Percentiles rank a stretch among this genome's conserved stretches.
Evolutionary conservation across 37 sponge, comb jelly and placozoan species (phyloP).

Genomic region (Chondrilla cf. caribensis): DNA sequence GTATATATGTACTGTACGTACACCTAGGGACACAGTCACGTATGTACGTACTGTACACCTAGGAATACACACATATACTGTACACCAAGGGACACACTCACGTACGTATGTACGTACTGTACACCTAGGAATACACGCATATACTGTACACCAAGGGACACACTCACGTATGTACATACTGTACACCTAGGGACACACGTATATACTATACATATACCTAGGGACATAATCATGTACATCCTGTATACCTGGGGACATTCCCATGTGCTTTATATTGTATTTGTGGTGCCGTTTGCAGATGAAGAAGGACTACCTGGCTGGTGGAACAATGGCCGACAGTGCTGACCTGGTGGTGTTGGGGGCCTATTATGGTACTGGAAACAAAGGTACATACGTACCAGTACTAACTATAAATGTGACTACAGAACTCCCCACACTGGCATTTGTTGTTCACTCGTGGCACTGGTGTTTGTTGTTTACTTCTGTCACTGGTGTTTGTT

Average conservation of each 20-base stretch:
- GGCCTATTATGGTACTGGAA: conserved; percentile 96
- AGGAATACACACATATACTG: too few species aligned
- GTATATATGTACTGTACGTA: too few species aligned
- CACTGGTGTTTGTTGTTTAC: too few species aligned
- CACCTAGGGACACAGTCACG: background rate
- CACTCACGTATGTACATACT: background rate
- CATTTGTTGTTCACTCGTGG: too few species aligned
- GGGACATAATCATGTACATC: too few species aligned
- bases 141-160: too few species aligned
- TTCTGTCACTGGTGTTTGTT: too few species aligned
- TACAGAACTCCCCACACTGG: background rate
- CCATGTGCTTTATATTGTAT: too few species aligned
- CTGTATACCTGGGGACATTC: background rate
- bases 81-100: too few species aligned
- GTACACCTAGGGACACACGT: background rate
- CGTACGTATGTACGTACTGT: background rate
- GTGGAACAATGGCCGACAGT: conserved; percentile 97
- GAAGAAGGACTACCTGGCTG: conserved; percentile 98
- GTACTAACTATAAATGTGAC: background rate
- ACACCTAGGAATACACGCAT: background rate
- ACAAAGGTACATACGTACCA: conserved; percentile 63
- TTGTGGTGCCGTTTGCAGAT: conserved; percentile 49
- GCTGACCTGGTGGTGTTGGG: conserved; percentile 97
- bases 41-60: conserved; percentile 6
- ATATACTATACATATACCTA: too few species aligned